Evolutionary conservation across 2,888 invertebrate species (phyloP), one percentile per base, ranked within the genome.

Genomic region (Drosophila affinis): DNA sequence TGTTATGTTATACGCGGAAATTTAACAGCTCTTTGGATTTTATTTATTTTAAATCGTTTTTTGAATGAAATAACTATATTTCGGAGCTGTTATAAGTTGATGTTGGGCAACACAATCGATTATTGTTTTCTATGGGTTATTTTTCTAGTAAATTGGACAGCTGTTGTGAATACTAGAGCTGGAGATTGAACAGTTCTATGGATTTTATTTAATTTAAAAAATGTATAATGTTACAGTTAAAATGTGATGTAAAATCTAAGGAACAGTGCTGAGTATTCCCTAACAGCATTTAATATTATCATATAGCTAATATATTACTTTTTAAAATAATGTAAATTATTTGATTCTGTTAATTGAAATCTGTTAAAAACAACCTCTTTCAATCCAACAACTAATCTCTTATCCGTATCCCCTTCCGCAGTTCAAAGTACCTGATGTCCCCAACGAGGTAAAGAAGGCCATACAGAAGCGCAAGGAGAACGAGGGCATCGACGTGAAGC

Each of bases 351-450:
- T 24, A 5, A 24, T 24, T 24, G 4, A 24, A 24, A 24, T 5
- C 24, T 24, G 4, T 6, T 5, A 24, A 5, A 24, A 5, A 24
- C 0, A 21, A 21, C 21, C 21, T 21, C 24, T 24, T 0, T 24
- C 4, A 24, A 24, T 24, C 24, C 29, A 29, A 29, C 9, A 9
- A 29, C 9, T 9, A 32, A 18, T 34, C 18, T 10, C 3, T n/a
- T 1, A 5, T n/a, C 9, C 12, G n/a, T 24, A 12, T 29, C 29
- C n/a, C 1, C 39, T 14, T 4, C 69, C 65, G 21, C 48, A 90
- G 90, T 90, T 90, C 49, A 90, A 91, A 72, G 83, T 91, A 47
- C 90, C 90, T 6, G 90, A 90, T 65, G 83, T 90, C 60, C 90
- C 90, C 18, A 77, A 72, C 47, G 87, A 81, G 62, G 81, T 81